Evolutionary conservation across 2,113 vertebrate species (phyloP).

Genomic region (Platichthys stellatus): DNA sequence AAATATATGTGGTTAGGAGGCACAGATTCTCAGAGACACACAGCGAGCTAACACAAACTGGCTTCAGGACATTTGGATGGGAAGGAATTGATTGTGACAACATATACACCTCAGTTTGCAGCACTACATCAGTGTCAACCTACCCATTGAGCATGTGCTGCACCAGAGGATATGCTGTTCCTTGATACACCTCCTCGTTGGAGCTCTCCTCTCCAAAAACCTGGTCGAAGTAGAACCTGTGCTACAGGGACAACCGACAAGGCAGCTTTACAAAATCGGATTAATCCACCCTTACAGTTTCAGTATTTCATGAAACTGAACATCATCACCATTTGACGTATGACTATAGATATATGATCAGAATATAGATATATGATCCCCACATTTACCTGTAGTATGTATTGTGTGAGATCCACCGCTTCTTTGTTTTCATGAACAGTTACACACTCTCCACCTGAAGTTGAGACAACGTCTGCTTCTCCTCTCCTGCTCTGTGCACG

Average conservation of each 20-base stretch:
- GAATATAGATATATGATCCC: not conserved
- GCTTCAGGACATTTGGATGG: not conserved
- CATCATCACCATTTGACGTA: not conserved
- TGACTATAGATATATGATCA: too few relatives aligned
- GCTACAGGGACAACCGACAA: conserved; percentile 82
- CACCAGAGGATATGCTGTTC: conserved; percentile 90
- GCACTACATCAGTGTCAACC: conserved; percentile 18
- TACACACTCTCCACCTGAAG: conserved; percentile 84
- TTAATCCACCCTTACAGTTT: not conserved
- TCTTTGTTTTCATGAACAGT: conserved; percentile 90
- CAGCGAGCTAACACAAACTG: not conserved
- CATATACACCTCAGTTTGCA: not conserved
- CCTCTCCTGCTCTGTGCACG: conserved; percentile 82
- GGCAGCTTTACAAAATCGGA: not conserved
- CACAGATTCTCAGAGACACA: not conserved
- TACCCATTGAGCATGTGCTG: conserved; percentile 93
- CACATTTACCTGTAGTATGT: conserved; percentile 87
- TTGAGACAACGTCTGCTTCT: conserved; percentile 86
- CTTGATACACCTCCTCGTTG: conserved; percentile 90
- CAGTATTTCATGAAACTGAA: not conserved
- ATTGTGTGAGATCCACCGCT: conserved; percentile 90
- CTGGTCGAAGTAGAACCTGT: conserved; percentile 94
- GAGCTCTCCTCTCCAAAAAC: conserved; percentile 90
- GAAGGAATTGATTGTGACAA: not conserved
- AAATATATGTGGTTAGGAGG: conserved; percentile 1